Conservation (phyloP, 1,140 invertebrate genomes). For the Drosophila sechellia region DNA sequence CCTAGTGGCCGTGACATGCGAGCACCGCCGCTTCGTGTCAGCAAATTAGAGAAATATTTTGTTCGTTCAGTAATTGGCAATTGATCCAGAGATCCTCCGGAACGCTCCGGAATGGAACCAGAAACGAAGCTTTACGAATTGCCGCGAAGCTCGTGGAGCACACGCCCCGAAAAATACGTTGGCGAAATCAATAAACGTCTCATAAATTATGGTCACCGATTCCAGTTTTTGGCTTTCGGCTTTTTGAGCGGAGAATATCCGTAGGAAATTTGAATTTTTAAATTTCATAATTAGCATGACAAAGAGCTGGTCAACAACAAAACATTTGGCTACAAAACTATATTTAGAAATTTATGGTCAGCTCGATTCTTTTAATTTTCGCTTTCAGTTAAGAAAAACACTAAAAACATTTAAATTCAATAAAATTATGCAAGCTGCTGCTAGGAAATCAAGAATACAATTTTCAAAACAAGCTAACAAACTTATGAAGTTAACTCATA, state of each 20-base stretch:
- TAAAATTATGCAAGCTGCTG: slow-evolving; percentile 33
- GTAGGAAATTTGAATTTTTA: slow-evolving; percentile 53
- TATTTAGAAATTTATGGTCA: slow-evolving; percentile 35
- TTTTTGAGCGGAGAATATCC: slow-evolving; percentile 36
- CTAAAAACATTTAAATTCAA: slow-evolving; percentile 1
- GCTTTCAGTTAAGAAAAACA: slow-evolving; percentile 46
- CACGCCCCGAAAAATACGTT: slow-evolving; percentile 37
- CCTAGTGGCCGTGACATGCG: slow-evolving; percentile 66
- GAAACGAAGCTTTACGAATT: slow-evolving; percentile 65
- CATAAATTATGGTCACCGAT: slow-evolving; percentile 35
- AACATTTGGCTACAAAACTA: slow-evolving; percentile 26
- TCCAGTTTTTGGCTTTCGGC: slow-evolving; percentile 43
- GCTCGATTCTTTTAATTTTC: slow-evolving; percentile 44
- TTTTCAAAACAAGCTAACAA: not conserved
- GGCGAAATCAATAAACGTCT: slow-evolving; percentile 50
- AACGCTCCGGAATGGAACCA: slow-evolving; percentile 12
- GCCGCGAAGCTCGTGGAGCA: slow-evolving; percentile 34
- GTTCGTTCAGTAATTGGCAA: slow-evolving; percentile 74
- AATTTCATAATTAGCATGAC: slow-evolving; percentile 67
- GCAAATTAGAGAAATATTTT: slow-evolving; percentile 78
- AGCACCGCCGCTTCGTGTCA: slow-evolving; percentile 61
- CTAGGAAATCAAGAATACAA: slow-evolving; percentile 5
- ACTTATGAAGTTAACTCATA: not conserved
- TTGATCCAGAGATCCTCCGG: slow-evolving; percentile 47
- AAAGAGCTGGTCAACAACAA: slow-evolving; percentile 35